Base-by-base conservation (phyloP, 1,140 invertebrate species). In the Chrysoperla carnea region DNA sequence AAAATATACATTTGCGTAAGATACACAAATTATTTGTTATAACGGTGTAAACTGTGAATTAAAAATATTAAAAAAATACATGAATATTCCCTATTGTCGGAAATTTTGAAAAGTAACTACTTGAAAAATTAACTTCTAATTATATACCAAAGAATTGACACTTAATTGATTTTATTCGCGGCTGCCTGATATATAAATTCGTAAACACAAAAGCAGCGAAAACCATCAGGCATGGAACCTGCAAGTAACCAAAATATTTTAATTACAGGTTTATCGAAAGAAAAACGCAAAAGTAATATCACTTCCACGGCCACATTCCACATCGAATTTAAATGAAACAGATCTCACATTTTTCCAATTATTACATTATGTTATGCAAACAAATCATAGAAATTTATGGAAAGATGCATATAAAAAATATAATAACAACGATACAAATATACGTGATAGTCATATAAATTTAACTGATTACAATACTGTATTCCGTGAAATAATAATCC, bases 321-420 rank as follows among this genome's bases (percentile, higher is more conserved):
- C 64, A 46, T 52, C 53, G 47, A 61, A 57, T 28, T 72, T 64
- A 55, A 52, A 64, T 35, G 73, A 77, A 43, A 52, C 66, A 11
- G 72, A 80, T 9, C 62, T 87, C 12, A 74, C 77, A 14, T 85
- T 79, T 56, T 70, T 78, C 7, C 80, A 86, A 61, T 65, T 85
- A 33, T 63, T 87, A 11, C 78, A 81, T 52, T 84, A 84, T 68
- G 76, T 87, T 42, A 73, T 78, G 1, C 73, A 82, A 55, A 81
- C 71, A 29, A 88, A 87, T 66, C 81, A 82, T 53, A 74, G 78
- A 53, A 84, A 83, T 60, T 62, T 86, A 41, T 88, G 84, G 84
- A 84, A 85, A 57, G 75, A 84, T 51, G 74, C 78, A 6, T 84
- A 80, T 52, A 84, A 82, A 53, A 84, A 81, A 64, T 82, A 83